Evolutionary conservation across 2,888 invertebrate genomes (phyloP).

Genomic region (Plagodis dolabraria): DNA sequence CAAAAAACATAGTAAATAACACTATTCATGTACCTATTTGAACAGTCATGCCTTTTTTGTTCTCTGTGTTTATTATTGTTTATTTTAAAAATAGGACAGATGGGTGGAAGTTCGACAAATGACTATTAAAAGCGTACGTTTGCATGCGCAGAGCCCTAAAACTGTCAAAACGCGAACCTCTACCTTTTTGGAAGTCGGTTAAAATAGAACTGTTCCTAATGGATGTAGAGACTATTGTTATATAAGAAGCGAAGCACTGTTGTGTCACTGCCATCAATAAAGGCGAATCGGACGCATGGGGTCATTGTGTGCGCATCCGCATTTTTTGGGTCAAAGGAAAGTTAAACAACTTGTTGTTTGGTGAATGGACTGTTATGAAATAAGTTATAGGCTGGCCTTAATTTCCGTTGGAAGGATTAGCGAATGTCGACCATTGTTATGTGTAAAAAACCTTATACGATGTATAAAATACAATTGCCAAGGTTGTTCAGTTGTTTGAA

Average conservation of each 20-base stretch:
- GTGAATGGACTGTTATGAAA: constrained; percentile 22
- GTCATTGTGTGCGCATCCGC: constrained; percentile 18
- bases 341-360: constrained; percentile 15
- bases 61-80: no score
- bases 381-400: constrained; percentile 16
- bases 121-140: no score
- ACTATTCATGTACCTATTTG: no score
- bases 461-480: background rate
- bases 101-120: no score
- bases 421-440: constrained; percentile 10
- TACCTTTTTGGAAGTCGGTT: background rate
- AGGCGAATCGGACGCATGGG: constrained; percentile 16
- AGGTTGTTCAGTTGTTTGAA: no score
- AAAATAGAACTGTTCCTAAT: background rate
- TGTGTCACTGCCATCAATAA: constrained; percentile 29
- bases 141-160: no score
- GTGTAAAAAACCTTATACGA: background rate
- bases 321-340: constrained; percentile 26
- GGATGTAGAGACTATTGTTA: background rate
- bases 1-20: no score
- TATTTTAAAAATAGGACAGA: no score
- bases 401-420: constrained; percentile 17
- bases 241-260: constrained; percentile 7
- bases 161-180: background rate
- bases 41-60: no score